These are phyloP conservation scores for Florisuga fusca DNA, from an alignment of 2,797 vertebrate species.

Conservation along the genomic window DNA sequence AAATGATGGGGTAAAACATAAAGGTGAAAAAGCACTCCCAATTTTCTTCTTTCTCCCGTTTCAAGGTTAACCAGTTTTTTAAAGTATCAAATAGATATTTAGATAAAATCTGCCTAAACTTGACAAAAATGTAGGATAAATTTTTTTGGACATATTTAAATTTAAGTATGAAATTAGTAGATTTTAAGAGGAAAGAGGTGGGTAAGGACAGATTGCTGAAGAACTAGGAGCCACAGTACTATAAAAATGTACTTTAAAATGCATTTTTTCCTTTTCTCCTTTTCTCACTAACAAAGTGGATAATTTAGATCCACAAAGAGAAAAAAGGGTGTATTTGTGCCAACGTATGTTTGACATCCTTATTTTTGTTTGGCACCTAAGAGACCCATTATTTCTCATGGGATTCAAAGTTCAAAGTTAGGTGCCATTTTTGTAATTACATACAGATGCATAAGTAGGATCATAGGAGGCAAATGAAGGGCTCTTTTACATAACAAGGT, in stretches of 20 bases:
- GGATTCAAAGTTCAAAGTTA: slow-evolving; percentile 49
- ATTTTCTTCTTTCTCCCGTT: not conserved
- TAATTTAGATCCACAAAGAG: slow-evolving; percentile 4
- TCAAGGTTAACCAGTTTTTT: not conserved
- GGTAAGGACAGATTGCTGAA: not conserved
- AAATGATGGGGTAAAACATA: not conserved
- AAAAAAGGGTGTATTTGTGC: slow-evolving; percentile 42
- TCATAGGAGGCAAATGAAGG: not conserved
- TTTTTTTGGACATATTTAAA: not conserved
- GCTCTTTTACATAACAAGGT: slow-evolving; percentile 9
- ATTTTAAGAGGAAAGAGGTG: not conserved
- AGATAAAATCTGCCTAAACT: not conserved
- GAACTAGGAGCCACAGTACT: not conserved
- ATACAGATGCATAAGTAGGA: slow-evolving; percentile 29
- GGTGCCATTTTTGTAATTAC: slow-evolving; percentile 50
- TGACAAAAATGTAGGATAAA: not conserved
- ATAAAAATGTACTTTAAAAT: slow-evolving; percentile 23
- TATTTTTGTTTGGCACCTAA: slow-evolving; percentile 59
- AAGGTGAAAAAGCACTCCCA: not conserved
- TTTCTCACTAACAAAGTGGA: slow-evolving; percentile 21
- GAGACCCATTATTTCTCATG: not conserved
- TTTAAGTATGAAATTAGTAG: not conserved
- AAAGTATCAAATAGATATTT: not conserved
- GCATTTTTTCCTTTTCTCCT: not conserved
- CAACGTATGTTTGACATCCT: slow-evolving; percentile 56